Evolutionary conservation across 2,113 vertebrate species (phyloP).

Genomic region (Himantopus leucocephalus): DNA sequence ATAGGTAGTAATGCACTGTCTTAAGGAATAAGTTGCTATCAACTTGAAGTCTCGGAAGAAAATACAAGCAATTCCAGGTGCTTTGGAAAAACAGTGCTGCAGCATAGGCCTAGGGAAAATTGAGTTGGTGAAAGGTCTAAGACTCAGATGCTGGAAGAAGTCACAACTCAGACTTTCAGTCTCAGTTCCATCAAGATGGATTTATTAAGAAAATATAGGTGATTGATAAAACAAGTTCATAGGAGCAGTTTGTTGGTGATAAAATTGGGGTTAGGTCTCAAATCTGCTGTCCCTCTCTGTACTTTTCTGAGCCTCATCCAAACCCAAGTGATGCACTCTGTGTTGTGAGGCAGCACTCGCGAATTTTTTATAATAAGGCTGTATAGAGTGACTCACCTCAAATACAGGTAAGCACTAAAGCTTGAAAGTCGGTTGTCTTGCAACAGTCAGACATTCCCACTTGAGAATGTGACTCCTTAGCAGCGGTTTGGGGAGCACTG

Average conservation of each 20-base stretch:
- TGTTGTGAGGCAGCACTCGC: rapidly evolving
- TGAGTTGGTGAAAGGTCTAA: background rate
- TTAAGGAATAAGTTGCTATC: background rate
- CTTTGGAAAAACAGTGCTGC: background rate
- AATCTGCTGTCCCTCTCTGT: background rate
- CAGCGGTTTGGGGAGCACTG: rapidly evolving
- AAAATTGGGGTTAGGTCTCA: background rate
- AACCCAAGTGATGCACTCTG: rapidly evolving
- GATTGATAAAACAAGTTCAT: background rate
- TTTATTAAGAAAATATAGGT: background rate
- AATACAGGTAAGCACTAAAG: background rate
- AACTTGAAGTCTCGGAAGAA: background rate
- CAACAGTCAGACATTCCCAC: too few relatives aligned
- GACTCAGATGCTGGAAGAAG: background rate
- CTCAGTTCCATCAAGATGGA: background rate
- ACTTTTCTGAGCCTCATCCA: background rate
- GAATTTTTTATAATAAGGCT: too few relatives aligned
- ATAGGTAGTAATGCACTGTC: background rate
- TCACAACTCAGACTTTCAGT: background rate
- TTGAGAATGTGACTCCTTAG: background rate
- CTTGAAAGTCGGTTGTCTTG: too few relatives aligned
- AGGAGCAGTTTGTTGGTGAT: background rate
- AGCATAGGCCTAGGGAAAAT: background rate
- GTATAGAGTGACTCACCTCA: background rate
- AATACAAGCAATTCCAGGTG: background rate